Percentiles rank a stretch among this genome's conserved stretches.
phyloP scores from a whole-genome alignment of 2,888 invertebrate genomes.

The Sussaba pulchella region DNA sequence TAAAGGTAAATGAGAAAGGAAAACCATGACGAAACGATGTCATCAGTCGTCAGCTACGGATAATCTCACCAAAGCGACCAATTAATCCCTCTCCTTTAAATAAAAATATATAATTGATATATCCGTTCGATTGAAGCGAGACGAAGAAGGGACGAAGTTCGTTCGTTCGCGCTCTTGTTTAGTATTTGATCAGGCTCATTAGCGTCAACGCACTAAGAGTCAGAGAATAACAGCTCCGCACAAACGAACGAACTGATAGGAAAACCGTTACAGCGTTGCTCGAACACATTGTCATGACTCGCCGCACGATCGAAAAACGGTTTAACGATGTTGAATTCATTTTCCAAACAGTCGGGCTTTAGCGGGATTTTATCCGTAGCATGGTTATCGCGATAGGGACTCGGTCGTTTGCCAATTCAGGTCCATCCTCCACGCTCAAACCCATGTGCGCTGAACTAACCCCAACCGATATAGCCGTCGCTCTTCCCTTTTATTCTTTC shows the following conservation, averaged over 20 bases:
- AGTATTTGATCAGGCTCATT: constrained; percentile 54
- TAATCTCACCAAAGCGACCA: no score
- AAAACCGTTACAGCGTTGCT: neutral
- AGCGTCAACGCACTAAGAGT: constrained; percentile 33
- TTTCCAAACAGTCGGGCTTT: constrained; percentile 29
- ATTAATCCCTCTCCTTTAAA: no score
- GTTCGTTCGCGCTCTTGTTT: constrained; percentile 18
- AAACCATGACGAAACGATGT: no score
- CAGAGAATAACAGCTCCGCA: constrained; percentile 1
- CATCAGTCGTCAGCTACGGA: no score
- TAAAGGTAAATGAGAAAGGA: no score
- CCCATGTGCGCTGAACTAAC: constrained; percentile 4
- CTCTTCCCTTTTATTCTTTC: constrained; percentile 19
- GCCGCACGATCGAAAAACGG: neutral
- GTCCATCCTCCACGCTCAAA: constrained; percentile 7
- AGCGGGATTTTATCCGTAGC: constrained; percentile 36
- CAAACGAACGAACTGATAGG: neutral
- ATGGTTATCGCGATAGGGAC: constrained; percentile 9
- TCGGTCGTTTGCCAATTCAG: constrained; percentile 32
- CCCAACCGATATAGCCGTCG: constrained; percentile 13
- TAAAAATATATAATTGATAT: neutral
- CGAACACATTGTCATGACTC: neutral
- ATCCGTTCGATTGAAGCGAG: no score
- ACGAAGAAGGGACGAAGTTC: no score
- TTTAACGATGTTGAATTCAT: constrained; percentile 32